These are phyloP conservation scores for Nephrotoma appendiculata DNA, from an alignment of 2,888 invertebrate genomes.

Conservation along the genomic window DNA sequence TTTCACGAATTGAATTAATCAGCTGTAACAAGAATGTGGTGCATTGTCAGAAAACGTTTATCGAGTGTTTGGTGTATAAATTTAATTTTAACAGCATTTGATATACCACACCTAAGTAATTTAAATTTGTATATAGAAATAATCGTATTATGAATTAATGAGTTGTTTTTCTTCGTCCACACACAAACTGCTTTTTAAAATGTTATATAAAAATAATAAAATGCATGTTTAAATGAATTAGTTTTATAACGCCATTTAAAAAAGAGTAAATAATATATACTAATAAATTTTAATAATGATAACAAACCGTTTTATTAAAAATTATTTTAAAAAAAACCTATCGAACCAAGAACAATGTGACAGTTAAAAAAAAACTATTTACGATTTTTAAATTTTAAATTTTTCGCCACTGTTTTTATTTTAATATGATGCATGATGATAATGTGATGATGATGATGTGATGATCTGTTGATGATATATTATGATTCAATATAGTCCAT, in stretches of 20 bases:
- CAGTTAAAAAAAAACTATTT: neutral
- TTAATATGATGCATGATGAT: neutral
- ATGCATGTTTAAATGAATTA: neutral
- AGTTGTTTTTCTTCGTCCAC: neutral
- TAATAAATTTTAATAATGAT: neutral
- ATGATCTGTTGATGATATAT: neutral
- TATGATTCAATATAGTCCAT: neutral
- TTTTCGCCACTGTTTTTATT: too few relatives aligned
- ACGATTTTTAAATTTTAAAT: neutral
- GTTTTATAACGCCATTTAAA: neutral
- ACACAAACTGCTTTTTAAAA: neutral
- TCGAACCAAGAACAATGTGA: neutral
- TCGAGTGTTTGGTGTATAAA: neutral
- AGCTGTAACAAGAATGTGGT: neutral
- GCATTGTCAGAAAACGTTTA: neutral
- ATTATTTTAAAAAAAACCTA: neutral
- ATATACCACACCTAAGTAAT: neutral
- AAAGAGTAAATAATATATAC: neutral
- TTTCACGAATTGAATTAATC: neutral
- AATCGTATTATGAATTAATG: neutral
- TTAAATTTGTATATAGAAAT: neutral
- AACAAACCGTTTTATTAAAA: neutral
- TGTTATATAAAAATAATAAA: neutral
- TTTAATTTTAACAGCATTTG: neutral
- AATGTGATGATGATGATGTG: conserved; percentile 1